Conservation (phyloP, 2,888 invertebrate genomes). For the Caenorhabditis afra region DNA sequence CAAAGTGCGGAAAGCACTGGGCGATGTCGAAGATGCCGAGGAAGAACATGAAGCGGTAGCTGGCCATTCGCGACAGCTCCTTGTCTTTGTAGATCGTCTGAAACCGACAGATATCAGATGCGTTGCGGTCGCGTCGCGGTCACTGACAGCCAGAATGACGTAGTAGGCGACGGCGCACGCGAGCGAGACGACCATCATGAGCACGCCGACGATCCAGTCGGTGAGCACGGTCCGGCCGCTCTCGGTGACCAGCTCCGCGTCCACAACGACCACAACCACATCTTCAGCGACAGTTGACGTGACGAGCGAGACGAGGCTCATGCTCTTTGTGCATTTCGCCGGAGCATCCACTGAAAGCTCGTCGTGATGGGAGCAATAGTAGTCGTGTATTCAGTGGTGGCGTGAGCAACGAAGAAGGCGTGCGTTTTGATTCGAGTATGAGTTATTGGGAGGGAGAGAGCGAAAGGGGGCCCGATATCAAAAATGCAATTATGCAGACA, state of each 20-base stretch:
- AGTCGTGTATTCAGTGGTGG: too few relatives aligned
- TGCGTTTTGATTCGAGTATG: too few relatives aligned
- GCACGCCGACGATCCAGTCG: slow-evolving; percentile 67
- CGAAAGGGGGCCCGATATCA: too few relatives aligned
- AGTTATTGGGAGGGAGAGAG: too few relatives aligned
- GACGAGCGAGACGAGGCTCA: not conserved
- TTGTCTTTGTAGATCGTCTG: slow-evolving; percentile 72
- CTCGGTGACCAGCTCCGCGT: slow-evolving; percentile 24
- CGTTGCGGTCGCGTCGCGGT: not conserved
- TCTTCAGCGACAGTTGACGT: slow-evolving; percentile 2
- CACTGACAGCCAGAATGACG: slow-evolving; percentile 54
- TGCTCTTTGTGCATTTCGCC: not conserved
- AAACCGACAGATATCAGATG: slow-evolving; percentile 27
- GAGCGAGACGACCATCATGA: slow-evolving; percentile 62
- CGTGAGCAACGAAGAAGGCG: too few relatives aligned
- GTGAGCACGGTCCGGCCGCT: slow-evolving; percentile 49
- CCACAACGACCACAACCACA: too few relatives aligned
- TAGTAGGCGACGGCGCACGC: slow-evolving; percentile 65
- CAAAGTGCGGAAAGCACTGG: slow-evolving; percentile 72
- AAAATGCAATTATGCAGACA: too few relatives aligned
- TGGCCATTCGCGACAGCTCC: slow-evolving; percentile 68
- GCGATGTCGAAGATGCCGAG: slow-evolving; percentile 71
- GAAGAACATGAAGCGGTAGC: slow-evolving; percentile 75
- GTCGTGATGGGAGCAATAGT: too few relatives aligned
- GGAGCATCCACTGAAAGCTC: too few relatives aligned